These are phyloP conservation scores for Oostethus manadensis DNA, from an alignment of 2,113 vertebrate genomes.

Conservation along the genomic window DNA sequence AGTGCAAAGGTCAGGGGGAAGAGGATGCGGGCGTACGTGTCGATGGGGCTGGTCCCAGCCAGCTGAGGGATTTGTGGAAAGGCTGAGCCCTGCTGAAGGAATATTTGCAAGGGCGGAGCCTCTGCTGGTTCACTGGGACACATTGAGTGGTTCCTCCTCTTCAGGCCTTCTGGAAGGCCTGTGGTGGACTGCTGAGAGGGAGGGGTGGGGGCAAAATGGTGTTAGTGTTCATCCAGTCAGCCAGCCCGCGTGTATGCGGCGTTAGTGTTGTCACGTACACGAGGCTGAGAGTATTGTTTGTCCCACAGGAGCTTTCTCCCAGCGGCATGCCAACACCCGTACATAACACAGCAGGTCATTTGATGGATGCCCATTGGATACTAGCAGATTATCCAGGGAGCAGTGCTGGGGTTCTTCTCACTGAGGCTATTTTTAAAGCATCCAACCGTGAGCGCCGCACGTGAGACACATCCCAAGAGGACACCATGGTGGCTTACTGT, in stretches of 20 bases:
- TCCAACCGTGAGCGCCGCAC: conserved; percentile 63
- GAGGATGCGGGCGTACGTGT: conserved; percentile 83
- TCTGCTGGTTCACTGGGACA: conserved; percentile 64
- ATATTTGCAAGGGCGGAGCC: conserved; percentile 44
- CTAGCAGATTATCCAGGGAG: conserved; percentile 50
- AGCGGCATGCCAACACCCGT: conserved; percentile 17
- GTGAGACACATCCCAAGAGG: conserved; percentile 63
- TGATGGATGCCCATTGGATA: conserved; percentile 45
- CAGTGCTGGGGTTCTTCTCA: conserved; percentile 58
- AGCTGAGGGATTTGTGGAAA: conserved; percentile 59
- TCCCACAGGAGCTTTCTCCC: conserved; percentile 25
- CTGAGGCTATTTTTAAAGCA: conserved; percentile 71
- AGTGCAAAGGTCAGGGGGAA: conserved; percentile 87
- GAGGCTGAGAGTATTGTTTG: conserved; percentile 17
- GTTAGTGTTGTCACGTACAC: conserved; percentile 3
- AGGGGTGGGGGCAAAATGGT: not conserved
- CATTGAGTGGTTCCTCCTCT: conserved; percentile 77
- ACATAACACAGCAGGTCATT: conserved; percentile 46
- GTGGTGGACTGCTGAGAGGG: conserved; percentile 65
- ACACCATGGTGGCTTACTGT: conserved; percentile 53
- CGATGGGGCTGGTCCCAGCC: conserved; percentile 87
- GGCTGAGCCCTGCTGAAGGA: conserved; percentile 71
- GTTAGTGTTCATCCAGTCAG: not conserved
- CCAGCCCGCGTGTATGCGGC: no score
- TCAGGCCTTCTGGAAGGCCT: conserved; percentile 75